phyloP scores from a whole-genome alignment of 2,888 invertebrate species.

The Urechis unicinctus region DNA sequence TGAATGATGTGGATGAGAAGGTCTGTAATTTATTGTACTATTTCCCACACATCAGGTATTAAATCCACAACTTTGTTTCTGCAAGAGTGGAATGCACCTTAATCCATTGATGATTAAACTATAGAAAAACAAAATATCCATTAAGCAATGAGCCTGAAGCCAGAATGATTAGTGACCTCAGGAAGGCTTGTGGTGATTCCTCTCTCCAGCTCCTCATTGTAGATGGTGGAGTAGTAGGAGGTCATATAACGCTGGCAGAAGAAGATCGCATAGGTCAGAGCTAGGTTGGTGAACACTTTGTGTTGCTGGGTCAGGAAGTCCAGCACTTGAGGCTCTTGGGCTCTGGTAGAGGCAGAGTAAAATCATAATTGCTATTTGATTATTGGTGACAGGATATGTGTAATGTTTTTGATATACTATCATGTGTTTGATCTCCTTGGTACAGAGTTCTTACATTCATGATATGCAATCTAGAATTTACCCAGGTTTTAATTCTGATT shows the following conservation, averaged over 20 bases:
- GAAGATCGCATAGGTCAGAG: constrained; percentile 72
- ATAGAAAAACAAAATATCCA: background rate
- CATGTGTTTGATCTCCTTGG: too few relatives aligned
- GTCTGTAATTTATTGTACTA: too few relatives aligned
- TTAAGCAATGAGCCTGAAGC: background rate
- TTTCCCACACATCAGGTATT: too few relatives aligned
- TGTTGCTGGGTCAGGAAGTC: constrained; percentile 92
- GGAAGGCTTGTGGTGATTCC: background rate
- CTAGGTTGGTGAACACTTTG: constrained; percentile 78
- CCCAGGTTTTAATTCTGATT: constrained; percentile 59
- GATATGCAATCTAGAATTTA: too few relatives aligned
- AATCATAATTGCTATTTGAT: too few relatives aligned
- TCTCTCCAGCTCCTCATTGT: background rate
- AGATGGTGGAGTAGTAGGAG: background rate
- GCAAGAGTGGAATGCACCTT: too few relatives aligned
- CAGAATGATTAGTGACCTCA: background rate
- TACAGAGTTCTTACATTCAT: too few relatives aligned
- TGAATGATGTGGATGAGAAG: background rate
- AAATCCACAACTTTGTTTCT: too few relatives aligned
- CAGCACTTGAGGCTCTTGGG: constrained; percentile 82
- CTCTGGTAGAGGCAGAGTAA: constrained; percentile 40
- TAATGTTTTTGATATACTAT: too few relatives aligned
- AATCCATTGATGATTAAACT: too few relatives aligned
- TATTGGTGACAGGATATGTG: too few relatives aligned
- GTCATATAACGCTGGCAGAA: constrained; percentile 52